These are phyloP conservation scores for Nicator chloris DNA, from an alignment of 2,113 vertebrate genomes.

Conservation along the genomic window DNA sequence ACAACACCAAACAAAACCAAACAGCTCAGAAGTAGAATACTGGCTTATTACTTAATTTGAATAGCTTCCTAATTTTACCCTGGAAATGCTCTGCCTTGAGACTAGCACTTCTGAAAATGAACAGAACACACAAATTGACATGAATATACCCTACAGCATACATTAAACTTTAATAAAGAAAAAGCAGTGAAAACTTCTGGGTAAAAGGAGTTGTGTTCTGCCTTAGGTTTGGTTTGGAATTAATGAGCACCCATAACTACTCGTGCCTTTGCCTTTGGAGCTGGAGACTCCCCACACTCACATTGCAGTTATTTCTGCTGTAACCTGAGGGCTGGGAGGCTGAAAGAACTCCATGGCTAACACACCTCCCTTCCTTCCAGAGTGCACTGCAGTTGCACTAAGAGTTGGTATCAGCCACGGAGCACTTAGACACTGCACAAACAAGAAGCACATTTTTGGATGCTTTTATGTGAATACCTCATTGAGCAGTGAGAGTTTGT, in stretches of 20 bases:
- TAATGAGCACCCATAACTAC: not conserved
- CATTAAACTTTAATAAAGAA: not conserved
- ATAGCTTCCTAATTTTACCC: not conserved
- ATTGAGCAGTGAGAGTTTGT: not conserved
- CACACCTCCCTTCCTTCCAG: not conserved
- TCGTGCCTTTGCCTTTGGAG: not conserved
- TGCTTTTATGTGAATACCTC: not conserved
- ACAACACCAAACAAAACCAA: not conserved
- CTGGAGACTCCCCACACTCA: not conserved
- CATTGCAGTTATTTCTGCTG: not conserved
- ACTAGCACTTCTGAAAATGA: not conserved
- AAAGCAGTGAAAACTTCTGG: not conserved
- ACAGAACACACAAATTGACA: not conserved
- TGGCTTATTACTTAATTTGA: not conserved
- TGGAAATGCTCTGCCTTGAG: not conserved
- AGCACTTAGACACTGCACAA: not conserved
- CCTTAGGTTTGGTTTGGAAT: not conserved
- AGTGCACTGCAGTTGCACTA: not conserved
- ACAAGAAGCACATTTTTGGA: not conserved
- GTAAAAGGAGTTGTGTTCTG: not conserved
- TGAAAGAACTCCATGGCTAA: not conserved
- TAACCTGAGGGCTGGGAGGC: not conserved
- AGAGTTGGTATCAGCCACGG: not conserved
- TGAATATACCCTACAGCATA: not conserved
- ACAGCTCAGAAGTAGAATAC: not conserved